Evolutionary conservation across 2,797 vertebrate species (phyloP).

Genomic region (Xerus rutilus): DNA sequence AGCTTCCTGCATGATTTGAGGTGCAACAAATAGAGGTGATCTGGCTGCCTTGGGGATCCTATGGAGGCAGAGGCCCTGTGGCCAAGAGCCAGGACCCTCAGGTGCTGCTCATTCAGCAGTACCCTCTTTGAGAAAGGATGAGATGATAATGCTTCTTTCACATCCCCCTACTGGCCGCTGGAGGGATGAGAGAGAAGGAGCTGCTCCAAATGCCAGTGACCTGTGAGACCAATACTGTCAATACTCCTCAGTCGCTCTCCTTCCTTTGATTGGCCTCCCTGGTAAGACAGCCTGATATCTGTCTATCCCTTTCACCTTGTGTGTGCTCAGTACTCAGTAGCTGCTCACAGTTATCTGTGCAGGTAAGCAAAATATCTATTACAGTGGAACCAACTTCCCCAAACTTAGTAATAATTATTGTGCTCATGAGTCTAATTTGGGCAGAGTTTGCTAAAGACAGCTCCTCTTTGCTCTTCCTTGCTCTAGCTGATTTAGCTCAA

Average conservation of each 20-base stretch:
- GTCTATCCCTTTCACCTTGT: neutral
- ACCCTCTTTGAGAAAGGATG: neutral
- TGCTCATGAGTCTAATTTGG: neutral
- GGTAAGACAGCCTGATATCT: neutral
- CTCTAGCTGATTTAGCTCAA: neutral
- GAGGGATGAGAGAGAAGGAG: neutral
- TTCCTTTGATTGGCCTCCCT: neutral
- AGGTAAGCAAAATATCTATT: neutral
- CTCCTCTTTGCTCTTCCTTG: neutral
- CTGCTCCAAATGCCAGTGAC: neutral
- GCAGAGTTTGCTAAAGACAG: neutral
- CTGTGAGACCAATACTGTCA: no score
- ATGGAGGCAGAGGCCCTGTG: neutral
- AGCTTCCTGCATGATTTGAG: neutral
- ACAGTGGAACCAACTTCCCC: neutral
- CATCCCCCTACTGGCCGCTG: neutral
- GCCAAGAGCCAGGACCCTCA: no score
- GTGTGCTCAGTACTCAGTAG: neutral
- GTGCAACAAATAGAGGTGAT: neutral
- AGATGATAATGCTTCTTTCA: neutral
- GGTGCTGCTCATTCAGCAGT: neutral
- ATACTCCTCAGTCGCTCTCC: no score
- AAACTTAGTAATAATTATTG: neutral
- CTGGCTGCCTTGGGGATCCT: neutral
- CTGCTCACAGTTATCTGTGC: neutral